Base-by-base conservation (phyloP, 2,888 invertebrate species). In the Catocala sponsa region DNA sequence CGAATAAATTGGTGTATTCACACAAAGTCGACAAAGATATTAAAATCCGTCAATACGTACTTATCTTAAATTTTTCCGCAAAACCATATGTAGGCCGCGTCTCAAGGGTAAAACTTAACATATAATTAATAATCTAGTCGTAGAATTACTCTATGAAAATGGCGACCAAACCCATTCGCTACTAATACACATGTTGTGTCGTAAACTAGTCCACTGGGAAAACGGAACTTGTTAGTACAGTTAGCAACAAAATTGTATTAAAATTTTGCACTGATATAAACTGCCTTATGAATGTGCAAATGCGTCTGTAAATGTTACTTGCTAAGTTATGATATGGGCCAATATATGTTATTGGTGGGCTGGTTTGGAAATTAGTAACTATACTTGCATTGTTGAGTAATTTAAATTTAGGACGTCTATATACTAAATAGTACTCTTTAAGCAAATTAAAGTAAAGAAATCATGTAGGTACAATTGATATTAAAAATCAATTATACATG, bases 171-270 rank as follows among this genome's bases (percentile, higher is more conserved):
- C 79, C 82, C 70, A 80, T 72, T 79, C 72, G 74, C 72, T 74
- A 74, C 77, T 78, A 79, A 81, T 78, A 81, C 78, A 76, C 74
- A 75, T 74, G 78, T 74, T 74, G 78, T 74, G 75, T 73, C 77
- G 72, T 83, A 79, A 82, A 83, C 81, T 79, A 79, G 76, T 76
- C 76, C 70, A 72, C 82, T 84, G 83, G 72, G 82, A 80, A 87
- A 86, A 87, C 86, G 85, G 87, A 88, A 86, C 86, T 82, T 67
- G 71, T 48, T 50, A 68, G 79, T 87, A 87, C 59, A 11, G 81
- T 56, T 15, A 50, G 71, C 81, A 83, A 68, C 42, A 76, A 71
- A 61, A 64, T 62, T 44, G 5, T 55, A 59, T 59, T 58, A 33
- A 56, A 49, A 56, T 60, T 15, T 11, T 0, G 4, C 35, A 43